Evolutionary conservation across 1,140 invertebrate genomes (phyloP).

Genomic region (Drosophila sp.): DNA sequence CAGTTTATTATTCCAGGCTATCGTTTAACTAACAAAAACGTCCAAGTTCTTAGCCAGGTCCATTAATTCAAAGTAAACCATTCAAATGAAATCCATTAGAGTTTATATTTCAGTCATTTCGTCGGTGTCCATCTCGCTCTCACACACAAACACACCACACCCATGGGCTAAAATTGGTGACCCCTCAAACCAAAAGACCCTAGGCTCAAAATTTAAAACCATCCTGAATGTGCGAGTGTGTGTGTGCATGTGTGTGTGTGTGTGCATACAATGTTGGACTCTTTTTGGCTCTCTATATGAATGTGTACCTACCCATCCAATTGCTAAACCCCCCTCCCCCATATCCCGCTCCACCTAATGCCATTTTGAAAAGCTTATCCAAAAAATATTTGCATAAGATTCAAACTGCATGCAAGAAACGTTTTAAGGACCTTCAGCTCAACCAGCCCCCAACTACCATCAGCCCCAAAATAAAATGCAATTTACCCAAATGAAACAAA

Average conservation of each 20-base stretch:
- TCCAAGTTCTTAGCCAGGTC: constrained; percentile 14
- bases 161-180: constrained; percentile 17
- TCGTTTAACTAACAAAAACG: constrained; percentile 11
- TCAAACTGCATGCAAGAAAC: constrained; percentile 73
- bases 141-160: constrained; percentile 21
- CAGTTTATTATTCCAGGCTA: constrained; percentile 3
- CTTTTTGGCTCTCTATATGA: background rate
- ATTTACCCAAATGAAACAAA: constrained; percentile 69
- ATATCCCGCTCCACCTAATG: constrained; percentile 12
- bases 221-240: background rate
- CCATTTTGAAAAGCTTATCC: constrained; percentile 69
- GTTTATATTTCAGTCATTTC: constrained; percentile 72
- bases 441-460: background rate
- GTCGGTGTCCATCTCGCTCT: background rate
- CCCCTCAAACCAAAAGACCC: constrained; percentile 35
- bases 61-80: constrained; percentile 73
- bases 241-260: no score
- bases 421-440: constrained; percentile 30
- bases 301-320: background rate
- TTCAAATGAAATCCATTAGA: constrained; percentile 79
- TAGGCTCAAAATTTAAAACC: constrained; percentile 68
- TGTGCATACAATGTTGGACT: constrained; percentile 47
- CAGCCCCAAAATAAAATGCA: constrained; percentile 59
- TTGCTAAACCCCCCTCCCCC: no score
- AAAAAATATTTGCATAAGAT: constrained; percentile 79